Base-by-base conservation (phyloP, 2,888 invertebrate species). In the Sinopyrophorus schimmeli region DNA sequence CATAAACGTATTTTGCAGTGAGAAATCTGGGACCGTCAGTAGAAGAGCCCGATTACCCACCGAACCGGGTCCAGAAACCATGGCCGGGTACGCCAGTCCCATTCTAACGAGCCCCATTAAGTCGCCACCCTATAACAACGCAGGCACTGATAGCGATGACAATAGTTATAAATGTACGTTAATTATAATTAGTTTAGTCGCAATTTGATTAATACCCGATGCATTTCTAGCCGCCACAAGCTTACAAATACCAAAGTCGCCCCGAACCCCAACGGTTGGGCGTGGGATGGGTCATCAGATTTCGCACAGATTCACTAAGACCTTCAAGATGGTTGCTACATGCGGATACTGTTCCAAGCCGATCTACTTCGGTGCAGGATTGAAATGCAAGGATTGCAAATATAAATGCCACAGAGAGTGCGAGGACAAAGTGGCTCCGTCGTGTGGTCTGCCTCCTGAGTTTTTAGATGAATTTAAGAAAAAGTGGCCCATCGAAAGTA, bases 381-480 rank as follows among this genome's bases (percentile, higher is more conserved):
- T 91, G 60, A 93, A 90, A 74, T 96, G 95, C 74, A 93, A 88
- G 72, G 93, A 94, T 74, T 96, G 95, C 82, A 95, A 93, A 78
- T 94, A 91, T 69, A 90, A 86, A 64, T 90, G 89, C 69, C 89
- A 89, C 73, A 79, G 84, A 72, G 92, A 93, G 66, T 96, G 95
- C 69, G 92, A 91, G 65, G 82, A 85, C 35, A 91, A 90, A 77
- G 95, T 93, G 58, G 90, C 94, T 58, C 91, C 93, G 0, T 91
- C 92, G 21, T 97, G 97, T 75, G 92, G 92, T 16, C 76, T 95
- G 58, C 92, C 93, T n/a, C 83, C 83, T 7, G 90, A 89, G 69
- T 83, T 89, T 58, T 83, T 94, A 15, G 84, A 88, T 53, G 87
- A 87, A 55, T 93, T 93, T 70, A 86, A 86, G 68, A 84, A 84